Conservation (phyloP, 2,888 invertebrate genomes). For the Marasmarcha lunaedactyla region DNA sequence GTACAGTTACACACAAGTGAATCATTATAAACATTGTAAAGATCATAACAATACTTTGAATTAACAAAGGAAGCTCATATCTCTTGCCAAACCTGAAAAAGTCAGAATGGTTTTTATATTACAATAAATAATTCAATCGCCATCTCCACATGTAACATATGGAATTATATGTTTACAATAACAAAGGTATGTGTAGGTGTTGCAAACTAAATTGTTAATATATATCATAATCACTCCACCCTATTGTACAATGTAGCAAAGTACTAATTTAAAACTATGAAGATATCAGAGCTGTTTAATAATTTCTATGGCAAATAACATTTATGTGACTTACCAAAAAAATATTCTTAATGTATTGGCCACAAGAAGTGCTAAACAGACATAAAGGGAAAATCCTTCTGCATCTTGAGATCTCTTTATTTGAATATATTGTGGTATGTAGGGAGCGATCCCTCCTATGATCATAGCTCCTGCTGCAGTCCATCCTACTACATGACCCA, state of each 20-base stretch:
- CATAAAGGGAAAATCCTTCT: constrained; percentile 97
- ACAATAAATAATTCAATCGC: too few species aligned
- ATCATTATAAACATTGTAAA: constrained; percentile 96
- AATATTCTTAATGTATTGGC: constrained; percentile 97
- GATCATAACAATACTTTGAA: constrained; percentile 98
- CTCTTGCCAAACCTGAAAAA: constrained; percentile 95
- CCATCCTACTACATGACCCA: constrained; percentile 83
- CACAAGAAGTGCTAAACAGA: constrained; percentile 93
- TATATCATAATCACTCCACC: too few species aligned
- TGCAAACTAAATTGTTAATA: too few species aligned
- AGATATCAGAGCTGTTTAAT: too few species aligned
- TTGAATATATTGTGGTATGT: constrained; percentile 95
- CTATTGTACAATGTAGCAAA: too few species aligned
- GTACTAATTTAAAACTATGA: too few species aligned
- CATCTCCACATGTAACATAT: neutral
- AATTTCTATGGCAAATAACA: too few species aligned
- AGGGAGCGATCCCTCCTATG: constrained; percentile 94
- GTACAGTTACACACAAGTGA: constrained; percentile 89
- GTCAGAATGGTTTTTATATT: too few species aligned
- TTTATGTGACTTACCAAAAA: constrained; percentile 90
- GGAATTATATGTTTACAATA: neutral
- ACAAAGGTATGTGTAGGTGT: neutral
- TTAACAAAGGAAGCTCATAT: constrained; percentile 93
- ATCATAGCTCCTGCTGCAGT: constrained; percentile 91
- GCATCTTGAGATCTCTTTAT: constrained; percentile 92